A percentile compares a stretch with the other conserved stretches of the same genome.
These are phyloP conservation scores for Equus quagga DNA, from an alignment of 2,113 vertebrate species.

Conservation along the genomic window DNA sequence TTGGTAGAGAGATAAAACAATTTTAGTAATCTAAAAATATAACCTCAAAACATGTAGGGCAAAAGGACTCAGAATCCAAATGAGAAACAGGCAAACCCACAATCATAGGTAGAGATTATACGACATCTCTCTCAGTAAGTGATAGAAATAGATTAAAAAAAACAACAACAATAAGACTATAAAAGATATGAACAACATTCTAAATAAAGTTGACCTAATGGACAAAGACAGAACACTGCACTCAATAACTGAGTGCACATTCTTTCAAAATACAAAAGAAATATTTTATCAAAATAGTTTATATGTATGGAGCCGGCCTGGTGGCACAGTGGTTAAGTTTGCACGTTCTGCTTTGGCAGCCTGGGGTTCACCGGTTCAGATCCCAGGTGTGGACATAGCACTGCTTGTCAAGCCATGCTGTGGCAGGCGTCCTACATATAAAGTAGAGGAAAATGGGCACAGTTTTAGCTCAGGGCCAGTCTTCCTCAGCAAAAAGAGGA, in stretches of 20 bases:
- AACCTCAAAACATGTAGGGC: neutral
- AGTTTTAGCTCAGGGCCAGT: too few species aligned
- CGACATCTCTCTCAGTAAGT: neutral
- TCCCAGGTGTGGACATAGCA: too few species aligned
- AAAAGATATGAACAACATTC: neutral
- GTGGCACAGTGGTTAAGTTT: too few species aligned
- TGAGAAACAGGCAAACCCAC: neutral
- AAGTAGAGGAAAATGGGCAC: too few species aligned
- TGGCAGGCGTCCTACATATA: too few species aligned
- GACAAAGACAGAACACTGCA: neutral
- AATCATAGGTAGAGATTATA: neutral
- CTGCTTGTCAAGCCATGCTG: too few species aligned
- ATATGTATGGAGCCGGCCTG: neutral
- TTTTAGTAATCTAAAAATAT: neutral
- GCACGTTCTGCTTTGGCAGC: too few species aligned
- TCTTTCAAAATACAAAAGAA: neutral
- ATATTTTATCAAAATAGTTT: neutral
- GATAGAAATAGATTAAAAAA: neutral
- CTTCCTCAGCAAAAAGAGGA: too few species aligned
- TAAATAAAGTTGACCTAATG: neutral
- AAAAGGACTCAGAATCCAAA: constrained; percentile 6
- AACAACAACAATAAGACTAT: neutral
- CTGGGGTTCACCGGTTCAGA: too few species aligned
- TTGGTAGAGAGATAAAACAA: neutral
- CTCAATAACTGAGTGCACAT: neutral